Conservation (phyloP, 2,113 vertebrate genomes). For the Leptobrachium leishanense region DNA sequence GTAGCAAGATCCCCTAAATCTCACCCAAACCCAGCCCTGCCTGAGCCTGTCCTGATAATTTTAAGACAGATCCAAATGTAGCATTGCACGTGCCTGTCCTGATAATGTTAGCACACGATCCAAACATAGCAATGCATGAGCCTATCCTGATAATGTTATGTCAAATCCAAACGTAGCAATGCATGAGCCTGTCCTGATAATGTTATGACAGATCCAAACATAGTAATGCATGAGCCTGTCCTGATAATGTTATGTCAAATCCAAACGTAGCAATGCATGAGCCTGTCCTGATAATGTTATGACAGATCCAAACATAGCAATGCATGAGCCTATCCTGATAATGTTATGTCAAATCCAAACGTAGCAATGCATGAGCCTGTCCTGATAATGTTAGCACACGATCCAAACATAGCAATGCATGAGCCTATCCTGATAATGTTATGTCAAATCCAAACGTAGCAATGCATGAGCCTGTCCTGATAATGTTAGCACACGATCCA, state of each 20-base stretch:
- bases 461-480: conserved; percentile 3
- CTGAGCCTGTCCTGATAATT: too few relatives aligned
- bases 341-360: not conserved
- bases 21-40: too few relatives aligned
- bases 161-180: not conserved
- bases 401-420: not conserved
- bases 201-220: not conserved
- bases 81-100: too few relatives aligned
- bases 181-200: not conserved
- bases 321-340: not conserved
- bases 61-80: too few relatives aligned
- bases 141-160: not conserved
- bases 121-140: too few relatives aligned
- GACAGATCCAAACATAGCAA: not conserved
- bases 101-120: too few relatives aligned
- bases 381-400: not conserved
- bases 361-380: not conserved
- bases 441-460: not conserved
- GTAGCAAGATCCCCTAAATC: too few relatives aligned
- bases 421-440: not conserved
- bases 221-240: not conserved
- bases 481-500: not conserved
- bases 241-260: not conserved
- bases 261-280: not conserved
- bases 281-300: not conserved